Base-by-base conservation (phyloP, 2,888 invertebrate genomes). In the Portevinia maculata region DNA sequence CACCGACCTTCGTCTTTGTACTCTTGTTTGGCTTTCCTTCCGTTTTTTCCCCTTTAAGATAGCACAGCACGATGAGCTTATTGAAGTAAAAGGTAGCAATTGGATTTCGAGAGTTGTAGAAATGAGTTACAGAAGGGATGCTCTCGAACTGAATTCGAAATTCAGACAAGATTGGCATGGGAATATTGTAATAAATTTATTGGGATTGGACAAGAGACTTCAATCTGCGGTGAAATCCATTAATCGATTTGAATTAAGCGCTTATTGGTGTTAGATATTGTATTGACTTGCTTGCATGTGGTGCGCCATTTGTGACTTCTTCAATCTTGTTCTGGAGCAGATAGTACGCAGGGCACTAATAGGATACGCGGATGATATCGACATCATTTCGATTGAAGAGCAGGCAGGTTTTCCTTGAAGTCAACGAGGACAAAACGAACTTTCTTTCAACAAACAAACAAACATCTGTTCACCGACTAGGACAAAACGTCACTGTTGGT, bases 101-200 rank as follows among this genome's bases (percentile, higher is more conserved):
- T 62, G 34, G 46, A 15, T 46, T 37, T 48, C 9, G 17, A 6
- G 0, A 8, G n/a, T 4, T n/a, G n/a, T n/a, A n/a, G 3, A 8
- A 17, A 4, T 21, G 55, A 4, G 4, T 8, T 15, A 32, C 8
- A 11, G n/a, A 39, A 39, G 59, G 59, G 30, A 39, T 44, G 3
- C 17, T 17, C 30, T 3, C 21, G 28, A 0, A 55, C 37, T 4
- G 15, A 41, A 24, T 21, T 17, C 17, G 5, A 44, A 44, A 44
- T 44, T n/a, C 13, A 24, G 34, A 9, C 39, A 24, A 37, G n/a
- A n/a, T 24, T 17, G 48, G 13, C 48, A 37, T 7, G 62, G 62
- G 48, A 62, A 37, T 37, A 50, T 15, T n/a, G 62, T 7, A 24
- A 50, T 62, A 37, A 62, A n/a, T 55, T 69, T 57, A 21, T 19